Base-by-base conservation (phyloP, 2,113 vertebrate genomes). In the Nannobrachium achirus region DNA sequence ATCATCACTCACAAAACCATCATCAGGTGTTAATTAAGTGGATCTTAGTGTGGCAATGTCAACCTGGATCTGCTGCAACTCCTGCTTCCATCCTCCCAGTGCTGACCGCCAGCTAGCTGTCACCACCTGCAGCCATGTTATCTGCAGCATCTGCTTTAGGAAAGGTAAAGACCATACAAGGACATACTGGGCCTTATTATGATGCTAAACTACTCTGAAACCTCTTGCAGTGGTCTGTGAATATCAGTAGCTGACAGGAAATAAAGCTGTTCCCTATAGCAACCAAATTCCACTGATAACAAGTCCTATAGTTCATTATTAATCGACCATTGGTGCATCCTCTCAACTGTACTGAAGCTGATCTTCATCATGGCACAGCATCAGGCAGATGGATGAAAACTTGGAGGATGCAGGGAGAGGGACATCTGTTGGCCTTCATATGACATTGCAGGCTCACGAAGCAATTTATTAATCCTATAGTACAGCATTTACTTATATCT, bases 71-170 rank as follows among this genome's bases (percentile, higher is more conserved):
- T 93, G 93, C 83, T 98, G 97, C 78, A 98, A 97, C 2, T 82
- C 73, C 11, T 99, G 97, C 82, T 94, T 95, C 84, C 78, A 81
- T 0, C 68, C 88, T 1, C 92, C 94, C 0, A 65, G 65, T 8
- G 46, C 84, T 50, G 72, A 91, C 0, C 78, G 85, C 0, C 69
- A 84, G 25, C 92, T 98, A 69, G 88, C 86, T 20, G 77, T 99
- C 25, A 95, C 95, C 10, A 94, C 42, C 72, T 99, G 97, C 0
- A 95, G 95, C 1, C 97, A 99, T 66, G 71, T 98, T 52, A 61
- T 96, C 68, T 99, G 97, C 13, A 93, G 87, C 6, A 5, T 55
- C 8, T 99, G 97, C 74, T 93, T 94, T 53, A 80, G 83, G 67
- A 94, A 92, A 95, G 95, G 96, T 97, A 90, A 79, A 40, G 7